Evolutionary conservation across 2,797 vertebrate species (phyloP), one percentile per base, ranked within the genome.

Genomic region (Synanceia verrucosa): DNA sequence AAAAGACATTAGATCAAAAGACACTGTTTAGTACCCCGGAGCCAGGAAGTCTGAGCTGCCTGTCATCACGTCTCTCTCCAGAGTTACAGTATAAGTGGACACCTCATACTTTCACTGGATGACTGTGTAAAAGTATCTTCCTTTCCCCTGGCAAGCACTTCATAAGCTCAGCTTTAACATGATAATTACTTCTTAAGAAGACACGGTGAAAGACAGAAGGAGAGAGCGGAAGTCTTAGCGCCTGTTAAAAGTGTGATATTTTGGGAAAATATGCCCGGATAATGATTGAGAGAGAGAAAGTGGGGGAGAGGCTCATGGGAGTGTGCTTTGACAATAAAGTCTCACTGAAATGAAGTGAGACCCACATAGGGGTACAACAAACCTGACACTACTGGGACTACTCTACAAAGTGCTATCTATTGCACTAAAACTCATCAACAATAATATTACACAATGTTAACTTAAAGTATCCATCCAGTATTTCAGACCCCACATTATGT

Each of bases 141-240:
- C 34, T 47, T 31, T 60, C 31, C 19, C 51, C 34, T 5, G 26
- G 44, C 39, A 56, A 51, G 66, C 19, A 31, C 64, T 70, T 64
- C 55, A 55, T 18, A 46, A 50, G 39, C 51, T 58, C n/a, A 52
- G 28, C 29, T 37, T 53, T 53, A 52, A 72, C 60, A 59, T 13
- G 68, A 80, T 76, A 74, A 78, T 73, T 64, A 62, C 47, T 51
- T 63, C 63, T 62, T 23, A 55, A 82, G n/a, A 61, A 69, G 19
- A 59, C 9, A 8, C 26, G 2, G 31, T 19, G 47, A 58, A 53
- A 65, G n/a, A 59, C 31, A 24, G 48, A 7, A 26, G 36, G 28
- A 61, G 60, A n/a, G 11, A 24, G 65, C 31, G 46, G 34, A 50
- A 33, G 24, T 36, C 36, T 72, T 58, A 24, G 39, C 31, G 33